Evolutionary conservation across 2,888 invertebrate genomes (phyloP).

Genomic region (Stenodema calcarata): DNA sequence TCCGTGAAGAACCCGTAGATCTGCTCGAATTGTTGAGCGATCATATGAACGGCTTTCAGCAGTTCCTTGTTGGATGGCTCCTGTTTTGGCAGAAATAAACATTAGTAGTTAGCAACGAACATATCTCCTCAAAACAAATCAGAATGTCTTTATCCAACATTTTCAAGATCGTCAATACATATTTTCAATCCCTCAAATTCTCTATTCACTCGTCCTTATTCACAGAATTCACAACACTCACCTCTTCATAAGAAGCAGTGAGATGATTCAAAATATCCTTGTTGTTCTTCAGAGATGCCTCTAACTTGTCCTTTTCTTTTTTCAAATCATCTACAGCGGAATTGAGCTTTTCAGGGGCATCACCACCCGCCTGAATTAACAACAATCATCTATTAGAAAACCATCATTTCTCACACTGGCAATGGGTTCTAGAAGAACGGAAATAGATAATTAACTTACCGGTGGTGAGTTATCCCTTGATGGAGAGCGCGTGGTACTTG

Average conservation of each 20-base stretch:
- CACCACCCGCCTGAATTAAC: not conserved
- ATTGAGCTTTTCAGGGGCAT: not conserved
- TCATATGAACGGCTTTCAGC: conserved; percentile 23
- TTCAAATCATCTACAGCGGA: conserved; percentile 18
- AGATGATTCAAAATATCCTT: conserved; percentile 22
- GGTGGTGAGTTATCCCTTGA: conserved; percentile 20
- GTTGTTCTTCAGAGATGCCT: conserved; percentile 20
- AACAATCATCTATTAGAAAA: not conserved
- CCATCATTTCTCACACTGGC: too few species aligned
- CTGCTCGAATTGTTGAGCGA: conserved; percentile 49
- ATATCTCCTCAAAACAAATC: too few species aligned
- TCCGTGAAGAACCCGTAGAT: conserved; percentile 47
- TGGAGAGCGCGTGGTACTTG: conserved; percentile 7
- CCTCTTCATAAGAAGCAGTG: conserved; percentile 1
- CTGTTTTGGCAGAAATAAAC: not conserved
- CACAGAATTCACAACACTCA: not conserved
- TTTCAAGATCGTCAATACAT: too few species aligned
- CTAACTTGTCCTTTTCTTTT: conserved; percentile 27
- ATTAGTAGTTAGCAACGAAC: too few species aligned
- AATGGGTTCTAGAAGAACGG: too few species aligned
- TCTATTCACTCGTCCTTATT: too few species aligned
- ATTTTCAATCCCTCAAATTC: too few species aligned
- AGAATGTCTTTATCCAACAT: too few species aligned
- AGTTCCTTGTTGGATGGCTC: conserved; percentile 31
- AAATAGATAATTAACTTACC: not conserved